Evolutionary conservation across 2,113 vertebrate genomes (phyloP).

Genomic region (Microtus richardsoni): DNA sequence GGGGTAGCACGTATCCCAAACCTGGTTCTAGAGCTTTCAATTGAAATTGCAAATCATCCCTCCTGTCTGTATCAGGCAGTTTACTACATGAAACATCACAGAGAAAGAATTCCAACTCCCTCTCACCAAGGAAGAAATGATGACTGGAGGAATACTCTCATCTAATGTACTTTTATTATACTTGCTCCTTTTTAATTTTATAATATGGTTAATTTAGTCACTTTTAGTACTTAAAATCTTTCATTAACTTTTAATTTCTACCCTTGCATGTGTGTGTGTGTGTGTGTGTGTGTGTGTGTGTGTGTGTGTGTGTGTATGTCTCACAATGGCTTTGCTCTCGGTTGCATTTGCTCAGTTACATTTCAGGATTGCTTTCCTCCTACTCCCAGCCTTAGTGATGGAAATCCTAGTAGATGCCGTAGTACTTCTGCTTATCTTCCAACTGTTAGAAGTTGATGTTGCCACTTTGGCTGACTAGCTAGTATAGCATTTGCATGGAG

Average conservation of each 20-base stretch:
- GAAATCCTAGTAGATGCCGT: background rate
- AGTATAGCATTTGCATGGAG: background rate
- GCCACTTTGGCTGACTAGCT: background rate
- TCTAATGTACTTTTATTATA: background rate
- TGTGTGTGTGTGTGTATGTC: too few species aligned
- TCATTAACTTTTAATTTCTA: background rate
- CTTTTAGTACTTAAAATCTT: background rate
- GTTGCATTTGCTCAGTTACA: background rate
- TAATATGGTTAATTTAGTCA: background rate
- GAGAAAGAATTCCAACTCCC: background rate
- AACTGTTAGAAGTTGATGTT: too few species aligned
- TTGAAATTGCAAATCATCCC: background rate
- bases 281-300: too few species aligned
- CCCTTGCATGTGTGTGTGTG: too few species aligned
- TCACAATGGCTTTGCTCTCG: background rate
- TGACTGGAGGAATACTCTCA: background rate
- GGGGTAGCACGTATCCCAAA: background rate
- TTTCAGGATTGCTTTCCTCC: background rate
- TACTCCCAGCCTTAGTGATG: background rate
- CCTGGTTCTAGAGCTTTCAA: background rate
- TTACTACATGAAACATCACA: background rate
- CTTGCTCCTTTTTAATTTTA: background rate
- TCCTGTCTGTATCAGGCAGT: background rate
- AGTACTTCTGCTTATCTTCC: background rate
- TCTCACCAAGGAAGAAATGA: background rate